Evolutionary conservation across 1,140 invertebrate species (phyloP), one percentile per base, ranked within the genome.

Genomic region (silkworm (Bombyx mori)): DNA sequence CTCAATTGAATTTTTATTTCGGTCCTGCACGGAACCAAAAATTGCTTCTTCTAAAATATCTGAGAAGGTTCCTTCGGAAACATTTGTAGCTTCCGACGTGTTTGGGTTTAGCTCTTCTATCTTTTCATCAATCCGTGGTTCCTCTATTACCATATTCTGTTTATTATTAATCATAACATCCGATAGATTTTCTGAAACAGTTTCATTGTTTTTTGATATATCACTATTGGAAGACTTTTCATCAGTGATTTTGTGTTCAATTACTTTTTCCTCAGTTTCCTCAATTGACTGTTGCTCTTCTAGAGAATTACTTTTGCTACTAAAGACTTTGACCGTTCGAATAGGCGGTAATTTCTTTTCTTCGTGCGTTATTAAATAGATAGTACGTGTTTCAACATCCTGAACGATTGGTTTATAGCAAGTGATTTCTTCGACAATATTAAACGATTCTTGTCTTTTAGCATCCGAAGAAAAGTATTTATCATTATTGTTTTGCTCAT

Each of bases 301-400:
- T 57, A 76, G 63, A 26, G 81, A 81, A 71, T 77, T 79, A 54
- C 63, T 75, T 76, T 82, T 78, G 62, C 73, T 82, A 49, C 86
- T 83, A 68, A 89, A 88, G 73, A 92, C 89, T 87, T 92, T 91
- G 43, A 92, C 79, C 63, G 91, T 90, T 72, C 91, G 84, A 8
- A 92, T 89, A 42, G 92, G 91, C 61, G 90, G 90, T 73, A 91
- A 84, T 84, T 89, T 90, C 57, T 91, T 89, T 80, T 92, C 91
- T 86, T 92, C 92, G 58, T 92, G 92, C 44, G 91, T 92, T 57
- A 92, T 92, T 26, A 93, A 74, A 61, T 91, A 90, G 55, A 92
- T 89, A 70, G 90, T 92, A 63, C 88, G 89, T 46, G 91, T 91
- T 73, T 89, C 83, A 60, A 78, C 60, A 48, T 88, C 78, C 64